phyloP scores from a whole-genome alignment of 1,140 invertebrate genomes.

The Pseudomyrmex flavicornis region DNA sequence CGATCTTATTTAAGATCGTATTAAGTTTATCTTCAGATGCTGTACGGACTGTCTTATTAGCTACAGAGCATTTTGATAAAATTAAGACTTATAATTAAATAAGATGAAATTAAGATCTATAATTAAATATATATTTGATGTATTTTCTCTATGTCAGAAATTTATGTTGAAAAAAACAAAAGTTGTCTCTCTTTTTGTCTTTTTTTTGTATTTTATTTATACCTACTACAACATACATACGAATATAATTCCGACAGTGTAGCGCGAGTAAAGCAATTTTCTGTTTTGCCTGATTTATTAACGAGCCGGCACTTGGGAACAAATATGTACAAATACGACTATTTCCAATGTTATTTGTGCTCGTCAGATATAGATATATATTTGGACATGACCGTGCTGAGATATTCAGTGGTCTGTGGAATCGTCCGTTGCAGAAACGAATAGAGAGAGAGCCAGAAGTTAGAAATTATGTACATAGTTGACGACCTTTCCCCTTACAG shows the following conservation, averaged over 20 bases:
- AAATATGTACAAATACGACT: conserved; percentile 54
- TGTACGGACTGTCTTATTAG: too few relatives aligned
- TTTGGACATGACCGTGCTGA: conserved; percentile 26
- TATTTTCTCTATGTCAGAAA: too few relatives aligned
- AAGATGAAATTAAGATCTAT: too few relatives aligned
- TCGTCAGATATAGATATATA: conserved; percentile 23
- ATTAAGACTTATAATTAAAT: too few relatives aligned
- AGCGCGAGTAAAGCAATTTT: conserved; percentile 15
- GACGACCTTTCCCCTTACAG: conserved; percentile 48
- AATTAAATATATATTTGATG: too few relatives aligned
- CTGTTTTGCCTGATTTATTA: conserved; percentile 44
- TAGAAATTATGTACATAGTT: conserved; percentile 66
- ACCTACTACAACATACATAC: neutral
- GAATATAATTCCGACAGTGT: neutral
- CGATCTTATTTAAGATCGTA: too few relatives aligned
- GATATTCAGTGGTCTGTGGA: conserved; percentile 19
- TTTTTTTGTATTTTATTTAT: neutral
- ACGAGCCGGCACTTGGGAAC: conserved; percentile 11
- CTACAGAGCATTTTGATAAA: too few relatives aligned
- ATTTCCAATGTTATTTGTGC: conserved; percentile 35
- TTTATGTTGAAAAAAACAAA: too few relatives aligned
- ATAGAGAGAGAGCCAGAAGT: conserved; percentile 57
- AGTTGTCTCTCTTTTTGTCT: too few relatives aligned
- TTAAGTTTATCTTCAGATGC: too few relatives aligned
- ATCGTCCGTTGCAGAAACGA: conserved; percentile 50